A percentile compares a stretch with the other conserved stretches of the same genome.
These are phyloP conservation scores for Acinonyx jubatus DNA, from an alignment of 2,113 vertebrate genomes.

Conservation along the genomic window DNA sequence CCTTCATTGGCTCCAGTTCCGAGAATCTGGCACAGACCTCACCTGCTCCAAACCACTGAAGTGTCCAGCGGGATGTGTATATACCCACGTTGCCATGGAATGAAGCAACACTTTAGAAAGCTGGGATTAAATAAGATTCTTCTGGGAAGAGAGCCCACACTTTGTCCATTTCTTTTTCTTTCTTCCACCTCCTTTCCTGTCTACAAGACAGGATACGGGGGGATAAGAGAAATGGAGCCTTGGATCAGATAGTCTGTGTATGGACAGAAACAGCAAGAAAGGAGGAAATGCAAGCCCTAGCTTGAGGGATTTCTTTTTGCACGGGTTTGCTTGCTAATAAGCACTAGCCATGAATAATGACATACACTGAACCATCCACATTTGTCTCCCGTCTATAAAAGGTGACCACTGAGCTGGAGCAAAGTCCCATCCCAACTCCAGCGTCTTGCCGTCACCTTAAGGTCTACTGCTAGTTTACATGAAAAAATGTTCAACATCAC, in stretches of 20 bases:
- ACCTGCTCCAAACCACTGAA: constrained; percentile 63
- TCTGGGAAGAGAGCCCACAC: constrained; percentile 59
- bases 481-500: too few relatives aligned
- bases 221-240: constrained; percentile 22
- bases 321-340: constrained; percentile 22
- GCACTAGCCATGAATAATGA: not conserved
- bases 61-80: constrained; percentile 51
- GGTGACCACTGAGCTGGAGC: not conserved
- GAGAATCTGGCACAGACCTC: constrained; percentile 63
- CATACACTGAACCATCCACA: not conserved
- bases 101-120: constrained; percentile 72
- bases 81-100: constrained; percentile 76
- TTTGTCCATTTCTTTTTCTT: not conserved
- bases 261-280: not conserved
- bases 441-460: rapidly evolving
- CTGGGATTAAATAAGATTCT: constrained; percentile 68
- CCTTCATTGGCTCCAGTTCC: not conserved
- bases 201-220: not conserved
- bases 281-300: not conserved
- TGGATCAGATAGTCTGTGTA: not conserved
- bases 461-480: too few relatives aligned
- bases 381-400: not conserved
- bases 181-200: not conserved
- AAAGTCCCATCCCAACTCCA: not conserved
- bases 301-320: constrained; percentile 31